These are phyloP conservation scores for Ophion costatus DNA, from an alignment of 2,888 invertebrate species.

Conservation along the genomic window DNA sequence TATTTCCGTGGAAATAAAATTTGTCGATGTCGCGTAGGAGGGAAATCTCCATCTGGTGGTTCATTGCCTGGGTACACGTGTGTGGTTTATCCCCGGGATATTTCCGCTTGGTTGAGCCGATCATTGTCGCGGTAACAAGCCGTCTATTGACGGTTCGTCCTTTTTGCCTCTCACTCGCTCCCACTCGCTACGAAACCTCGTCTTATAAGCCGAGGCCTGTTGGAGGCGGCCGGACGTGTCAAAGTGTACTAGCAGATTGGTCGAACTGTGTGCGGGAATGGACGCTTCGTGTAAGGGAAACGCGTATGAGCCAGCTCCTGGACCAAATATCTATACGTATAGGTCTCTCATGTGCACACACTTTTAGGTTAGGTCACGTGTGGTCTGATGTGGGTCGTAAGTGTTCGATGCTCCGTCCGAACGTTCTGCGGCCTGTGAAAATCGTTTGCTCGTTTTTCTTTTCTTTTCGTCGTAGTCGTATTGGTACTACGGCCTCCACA, in stretches of 20 bases:
- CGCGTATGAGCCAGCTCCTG: slow-evolving; percentile 29
- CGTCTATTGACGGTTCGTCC: slow-evolving; percentile 80
- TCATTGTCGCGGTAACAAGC: slow-evolving; percentile 82
- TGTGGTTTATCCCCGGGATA: slow-evolving; percentile 70
- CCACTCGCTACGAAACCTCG: not conserved
- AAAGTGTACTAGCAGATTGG: slow-evolving; percentile 67
- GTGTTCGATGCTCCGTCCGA: slow-evolving; percentile 24
- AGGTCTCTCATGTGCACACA: not conserved
- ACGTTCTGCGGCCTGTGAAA: slow-evolving; percentile 59
- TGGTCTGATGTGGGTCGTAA: slow-evolving; percentile 27
- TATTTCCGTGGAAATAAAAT: slow-evolving; percentile 62
- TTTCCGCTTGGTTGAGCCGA: slow-evolving; percentile 82
- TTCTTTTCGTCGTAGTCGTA: slow-evolving; percentile 74
- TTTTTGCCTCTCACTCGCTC: slow-evolving; percentile 16
- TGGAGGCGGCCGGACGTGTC: slow-evolving; percentile 64
- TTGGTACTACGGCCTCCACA: slow-evolving; percentile 80
- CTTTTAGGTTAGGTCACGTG: slow-evolving; percentile 3
- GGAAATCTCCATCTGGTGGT: slow-evolving; percentile 44
- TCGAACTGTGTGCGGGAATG: slow-evolving; percentile 29
- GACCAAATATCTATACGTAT: not conserved
- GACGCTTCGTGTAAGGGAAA: slow-evolving; percentile 28
- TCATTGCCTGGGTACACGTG: slow-evolving; percentile 1
- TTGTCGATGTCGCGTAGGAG: slow-evolving; percentile 57
- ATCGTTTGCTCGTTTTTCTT: slow-evolving; percentile 70
- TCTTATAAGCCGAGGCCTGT: slow-evolving; percentile 19